Conservation (phyloP, 2,888 invertebrate genomes). For the Oligia latruncula region DNA sequence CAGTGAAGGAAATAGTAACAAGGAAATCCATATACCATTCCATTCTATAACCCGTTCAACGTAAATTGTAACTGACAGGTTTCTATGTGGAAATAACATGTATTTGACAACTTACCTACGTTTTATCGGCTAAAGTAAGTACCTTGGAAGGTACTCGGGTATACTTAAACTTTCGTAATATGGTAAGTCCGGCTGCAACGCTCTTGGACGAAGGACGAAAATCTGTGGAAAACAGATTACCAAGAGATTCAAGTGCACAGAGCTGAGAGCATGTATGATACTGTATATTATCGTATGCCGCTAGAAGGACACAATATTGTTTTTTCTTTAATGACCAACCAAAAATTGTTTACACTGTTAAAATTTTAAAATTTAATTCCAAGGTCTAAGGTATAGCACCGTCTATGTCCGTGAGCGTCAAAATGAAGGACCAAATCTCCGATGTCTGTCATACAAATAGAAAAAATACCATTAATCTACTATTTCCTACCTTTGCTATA, state of each 20-base stretch:
- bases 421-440: no score
- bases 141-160: background rate
- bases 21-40: constrained; percentile 52
- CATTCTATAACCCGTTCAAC: constrained; percentile 36
- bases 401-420: no score
- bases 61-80: constrained; percentile 43
- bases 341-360: no score
- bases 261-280: background rate
- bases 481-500: no score
- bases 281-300: no score
- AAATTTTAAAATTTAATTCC: no score
- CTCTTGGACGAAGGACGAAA: background rate
- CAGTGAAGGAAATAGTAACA: constrained; percentile 40
- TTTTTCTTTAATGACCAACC: no score
- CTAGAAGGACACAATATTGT: background rate
- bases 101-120: constrained; percentile 31
- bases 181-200: background rate
- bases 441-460: no score
- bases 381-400: no score
- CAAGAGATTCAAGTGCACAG: background rate
- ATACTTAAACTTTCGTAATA: constrained; percentile 9
- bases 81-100: constrained; percentile 37
- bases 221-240: background rate
- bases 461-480: no score
- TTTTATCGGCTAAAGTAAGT: background rate